These are phyloP conservation scores for Hippolais icterina DNA, from an alignment of 2,113 vertebrate species.

Conservation along the genomic window DNA sequence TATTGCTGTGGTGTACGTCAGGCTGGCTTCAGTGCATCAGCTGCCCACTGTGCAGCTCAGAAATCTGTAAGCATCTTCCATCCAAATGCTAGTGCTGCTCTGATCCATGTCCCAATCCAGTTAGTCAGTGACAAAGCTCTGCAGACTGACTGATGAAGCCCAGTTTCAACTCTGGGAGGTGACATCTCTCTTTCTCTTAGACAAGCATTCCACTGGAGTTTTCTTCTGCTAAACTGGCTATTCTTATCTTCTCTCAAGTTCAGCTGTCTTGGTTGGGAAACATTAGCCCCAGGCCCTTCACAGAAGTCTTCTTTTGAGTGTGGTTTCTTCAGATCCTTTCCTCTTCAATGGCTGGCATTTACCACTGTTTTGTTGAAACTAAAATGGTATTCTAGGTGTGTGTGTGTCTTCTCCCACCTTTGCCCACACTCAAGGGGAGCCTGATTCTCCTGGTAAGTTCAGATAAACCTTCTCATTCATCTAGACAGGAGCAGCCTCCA, in stretches of 20 bases:
- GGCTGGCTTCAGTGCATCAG: background rate
- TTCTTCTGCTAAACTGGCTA: background rate
- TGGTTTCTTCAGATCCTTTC: background rate
- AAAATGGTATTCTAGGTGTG: background rate
- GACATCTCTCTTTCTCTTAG: background rate
- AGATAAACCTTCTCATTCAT: background rate
- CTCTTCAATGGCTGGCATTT: background rate
- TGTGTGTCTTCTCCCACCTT: background rate
- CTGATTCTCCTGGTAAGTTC: background rate
- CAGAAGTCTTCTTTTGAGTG: background rate
- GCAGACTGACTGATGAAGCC: background rate
- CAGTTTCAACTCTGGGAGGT: background rate
- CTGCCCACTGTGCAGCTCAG: background rate
- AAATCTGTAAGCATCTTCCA: background rate
- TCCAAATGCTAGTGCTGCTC: background rate
- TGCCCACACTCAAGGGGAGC: background rate
- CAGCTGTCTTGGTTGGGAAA: background rate
- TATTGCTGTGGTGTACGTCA: background rate
- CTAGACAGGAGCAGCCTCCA: background rate
- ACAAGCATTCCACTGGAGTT: background rate
- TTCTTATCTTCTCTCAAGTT: background rate
- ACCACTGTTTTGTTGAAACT: background rate
- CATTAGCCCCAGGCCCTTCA: background rate
- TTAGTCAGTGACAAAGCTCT: background rate
- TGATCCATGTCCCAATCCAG: background rate